Conservation (phyloP, 2,888 invertebrate species). For the Perdita meconis region DNA sequence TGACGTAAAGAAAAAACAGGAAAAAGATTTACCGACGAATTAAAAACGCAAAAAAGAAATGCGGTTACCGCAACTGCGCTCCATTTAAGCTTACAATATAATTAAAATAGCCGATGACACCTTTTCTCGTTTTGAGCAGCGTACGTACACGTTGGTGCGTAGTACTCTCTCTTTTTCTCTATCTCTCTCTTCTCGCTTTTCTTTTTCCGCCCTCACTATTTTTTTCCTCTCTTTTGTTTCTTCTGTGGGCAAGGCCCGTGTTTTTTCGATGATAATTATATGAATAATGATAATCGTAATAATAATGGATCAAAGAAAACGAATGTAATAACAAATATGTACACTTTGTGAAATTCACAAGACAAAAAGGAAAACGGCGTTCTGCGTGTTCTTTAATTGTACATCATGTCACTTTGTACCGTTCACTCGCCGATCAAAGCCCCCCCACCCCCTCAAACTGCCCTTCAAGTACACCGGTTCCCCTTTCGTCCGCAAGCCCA, state of each 20-base stretch:
- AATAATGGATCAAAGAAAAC: conserved; percentile 68
- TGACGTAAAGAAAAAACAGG: conserved; percentile 47
- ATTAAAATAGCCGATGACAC: conserved; percentile 30
- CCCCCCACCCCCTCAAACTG: conserved; percentile 12
- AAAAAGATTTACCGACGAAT: conserved; percentile 41
- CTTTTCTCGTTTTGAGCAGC: conserved; percentile 61
- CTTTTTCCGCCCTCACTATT: conserved; percentile 45
- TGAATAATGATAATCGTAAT: conserved; percentile 67
- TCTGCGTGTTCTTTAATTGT: conserved; percentile 72
- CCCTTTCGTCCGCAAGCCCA: conserved; percentile 9
- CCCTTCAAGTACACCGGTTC: not conserved
- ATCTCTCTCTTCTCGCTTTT: conserved; percentile 52
- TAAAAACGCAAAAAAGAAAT: conserved; percentile 8
- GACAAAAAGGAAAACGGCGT: conserved; percentile 68
- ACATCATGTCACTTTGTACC: conserved; percentile 62
- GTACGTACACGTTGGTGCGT: conserved; percentile 58
- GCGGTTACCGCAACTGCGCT: conserved; percentile 53
- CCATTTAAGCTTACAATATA: conserved; percentile 59
- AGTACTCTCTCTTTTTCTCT: conserved; percentile 53
- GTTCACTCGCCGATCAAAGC: conserved; percentile 48
- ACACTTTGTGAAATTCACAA: conserved; percentile 79
- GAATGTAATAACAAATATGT: conserved; percentile 78
- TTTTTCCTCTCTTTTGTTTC: conserved; percentile 52
- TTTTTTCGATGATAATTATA: conserved; percentile 71
- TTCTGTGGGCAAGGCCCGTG: conserved; percentile 60